Conservation (phyloP, 2,113 vertebrate genomes). For the Poeciliopsis prolifica region DNA sequence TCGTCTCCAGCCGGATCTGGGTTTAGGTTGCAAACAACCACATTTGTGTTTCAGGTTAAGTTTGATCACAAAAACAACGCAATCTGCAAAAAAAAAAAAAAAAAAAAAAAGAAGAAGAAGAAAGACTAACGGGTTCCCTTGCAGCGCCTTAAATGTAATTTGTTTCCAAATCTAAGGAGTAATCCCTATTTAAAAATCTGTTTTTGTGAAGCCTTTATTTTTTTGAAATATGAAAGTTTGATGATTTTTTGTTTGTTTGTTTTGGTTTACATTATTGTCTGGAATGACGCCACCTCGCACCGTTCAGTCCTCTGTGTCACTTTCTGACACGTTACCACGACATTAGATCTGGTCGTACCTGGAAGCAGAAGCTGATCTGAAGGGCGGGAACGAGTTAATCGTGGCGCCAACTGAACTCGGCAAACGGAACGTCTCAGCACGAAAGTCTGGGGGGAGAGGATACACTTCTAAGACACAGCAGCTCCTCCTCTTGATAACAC, state of each 20-base stretch:
- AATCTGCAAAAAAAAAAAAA: not conserved
- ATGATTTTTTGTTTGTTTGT: no score
- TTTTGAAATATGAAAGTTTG: no score
- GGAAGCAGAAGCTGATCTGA: not conserved
- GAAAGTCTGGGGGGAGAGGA: constrained; percentile 15
- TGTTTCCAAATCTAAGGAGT: not conserved
- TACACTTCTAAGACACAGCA: constrained; percentile 23
- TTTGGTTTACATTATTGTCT: no score
- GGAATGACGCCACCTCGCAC: no score
- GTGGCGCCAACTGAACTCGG: not conserved
- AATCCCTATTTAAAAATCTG: not conserved
- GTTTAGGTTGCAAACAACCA: not conserved
- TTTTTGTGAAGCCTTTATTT: no score
- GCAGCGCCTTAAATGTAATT: not conserved
- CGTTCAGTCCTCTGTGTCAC: no score
- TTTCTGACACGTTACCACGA: not conserved
- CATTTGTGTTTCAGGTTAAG: not conserved
- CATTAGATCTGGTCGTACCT: not conserved
- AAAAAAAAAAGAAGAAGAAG: not conserved
- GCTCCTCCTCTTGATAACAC: constrained; percentile 40
- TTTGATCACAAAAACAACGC: not conserved
- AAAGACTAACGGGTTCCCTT: not conserved
- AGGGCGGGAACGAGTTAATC: constrained; percentile 36
- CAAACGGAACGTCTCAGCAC: constrained; percentile 37
- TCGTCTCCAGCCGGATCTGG: constrained; percentile 4